phyloP scores from a whole-genome alignment of 2,888 invertebrate species.

The Teinopalpus imperialis region DNA sequence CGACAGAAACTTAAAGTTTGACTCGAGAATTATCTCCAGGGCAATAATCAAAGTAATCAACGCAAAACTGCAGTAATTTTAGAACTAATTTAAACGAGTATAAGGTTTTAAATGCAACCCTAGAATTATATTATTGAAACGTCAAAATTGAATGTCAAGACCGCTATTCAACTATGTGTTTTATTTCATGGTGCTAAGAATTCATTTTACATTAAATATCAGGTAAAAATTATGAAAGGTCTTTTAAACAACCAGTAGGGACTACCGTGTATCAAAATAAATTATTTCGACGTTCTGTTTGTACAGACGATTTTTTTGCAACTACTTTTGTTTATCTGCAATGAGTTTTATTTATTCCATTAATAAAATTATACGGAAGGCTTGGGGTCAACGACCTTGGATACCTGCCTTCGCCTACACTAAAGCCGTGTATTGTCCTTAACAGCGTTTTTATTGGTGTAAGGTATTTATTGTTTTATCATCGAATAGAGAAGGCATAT shows the following conservation, averaged over 20 bases:
- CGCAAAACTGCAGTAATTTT: slow-evolving; percentile 30
- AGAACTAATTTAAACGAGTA: slow-evolving; percentile 36
- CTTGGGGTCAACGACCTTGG: slow-evolving; percentile 5
- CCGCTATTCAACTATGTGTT: slow-evolving; percentile 1
- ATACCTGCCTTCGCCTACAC: no score
- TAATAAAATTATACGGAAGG: slow-evolving; percentile 13
- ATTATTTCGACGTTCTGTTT: slow-evolving; percentile 28
- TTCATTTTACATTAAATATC: slow-evolving; percentile 8
- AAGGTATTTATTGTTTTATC: no score
- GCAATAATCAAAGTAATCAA: slow-evolving; percentile 32
- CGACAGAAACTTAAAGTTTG: slow-evolving; percentile 18
- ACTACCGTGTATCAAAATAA: slow-evolving; percentile 11
- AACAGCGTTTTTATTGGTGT: not conserved
- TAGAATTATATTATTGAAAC: slow-evolving; percentile 42
- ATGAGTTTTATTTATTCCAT: slow-evolving; percentile 2
- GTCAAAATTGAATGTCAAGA: slow-evolving; percentile 28
- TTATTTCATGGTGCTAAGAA: slow-evolving; percentile 1
- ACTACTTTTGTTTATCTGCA: slow-evolving; percentile 13
- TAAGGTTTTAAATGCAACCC: slow-evolving; percentile 40
- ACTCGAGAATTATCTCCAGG: slow-evolving; percentile 27
- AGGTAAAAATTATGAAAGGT: slow-evolving; percentile 6
- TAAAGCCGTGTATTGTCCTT: not conserved
- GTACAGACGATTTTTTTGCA: slow-evolving; percentile 5
- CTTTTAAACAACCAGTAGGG: slow-evolving; percentile 25
- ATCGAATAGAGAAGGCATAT: no score